Percentiles rank a stretch among this genome's conserved stretches.
Conservation (phyloP, 2,113 vertebrate species). For the Xerus inauris region DNA sequence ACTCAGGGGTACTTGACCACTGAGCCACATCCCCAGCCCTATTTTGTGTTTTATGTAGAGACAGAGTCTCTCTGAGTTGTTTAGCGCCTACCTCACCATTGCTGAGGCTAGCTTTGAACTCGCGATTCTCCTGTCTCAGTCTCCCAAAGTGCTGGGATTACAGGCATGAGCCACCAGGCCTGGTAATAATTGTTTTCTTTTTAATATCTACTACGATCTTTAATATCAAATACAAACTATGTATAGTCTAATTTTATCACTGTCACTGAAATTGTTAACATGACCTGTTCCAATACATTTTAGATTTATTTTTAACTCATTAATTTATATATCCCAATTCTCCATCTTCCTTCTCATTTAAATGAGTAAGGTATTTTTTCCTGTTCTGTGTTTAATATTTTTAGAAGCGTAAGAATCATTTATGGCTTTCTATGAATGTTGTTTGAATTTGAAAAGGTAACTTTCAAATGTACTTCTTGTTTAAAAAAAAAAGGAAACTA, state of each 20-base stretch:
- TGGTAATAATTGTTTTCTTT: neutral
- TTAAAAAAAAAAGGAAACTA: neutral
- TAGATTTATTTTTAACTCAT: constrained; percentile 47
- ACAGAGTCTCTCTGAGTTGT: too few species aligned
- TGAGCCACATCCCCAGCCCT: too few species aligned
- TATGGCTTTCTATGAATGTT: neutral
- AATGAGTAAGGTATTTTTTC: neutral
- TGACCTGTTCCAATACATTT: constrained; percentile 45
- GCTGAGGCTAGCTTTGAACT: too few species aligned
- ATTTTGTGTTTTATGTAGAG: too few species aligned
- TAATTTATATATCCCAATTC: constrained; percentile 29
- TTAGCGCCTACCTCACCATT: too few species aligned
- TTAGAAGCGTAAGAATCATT: constrained; percentile 43
- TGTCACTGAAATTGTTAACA: constrained; percentile 52
- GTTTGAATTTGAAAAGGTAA: constrained; percentile 58
- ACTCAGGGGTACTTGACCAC: too few species aligned
- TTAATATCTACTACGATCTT: constrained; percentile 38
- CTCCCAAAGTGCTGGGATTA: too few species aligned
- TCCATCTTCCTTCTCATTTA: constrained; percentile 27
- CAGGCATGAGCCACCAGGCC: too few species aligned
- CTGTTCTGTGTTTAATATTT: constrained; percentile 41
- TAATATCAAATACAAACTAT: constrained; percentile 54
- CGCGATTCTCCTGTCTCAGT: too few species aligned
- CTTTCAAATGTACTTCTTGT: constrained; percentile 20
- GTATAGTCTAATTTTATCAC: constrained; percentile 35